Evolutionary conservation across 2,797 vertebrate species (phyloP), one percentile per base, ranked within the genome.

Genomic region (Austrolebias charrua): DNA sequence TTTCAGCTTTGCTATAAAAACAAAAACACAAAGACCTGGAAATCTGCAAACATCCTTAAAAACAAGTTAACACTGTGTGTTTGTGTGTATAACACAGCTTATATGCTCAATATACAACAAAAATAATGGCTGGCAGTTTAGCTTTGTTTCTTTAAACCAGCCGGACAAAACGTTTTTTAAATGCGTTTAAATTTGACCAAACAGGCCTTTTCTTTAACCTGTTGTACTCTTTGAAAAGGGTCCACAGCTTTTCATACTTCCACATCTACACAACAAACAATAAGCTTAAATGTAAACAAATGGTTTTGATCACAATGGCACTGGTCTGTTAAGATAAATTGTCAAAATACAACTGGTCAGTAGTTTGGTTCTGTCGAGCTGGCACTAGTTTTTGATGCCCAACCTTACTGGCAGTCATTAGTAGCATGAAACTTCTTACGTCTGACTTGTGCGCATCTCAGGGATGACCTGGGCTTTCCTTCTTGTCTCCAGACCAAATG

Each of bases 211-310:
- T 24, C 24, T 24, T 24, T 24, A 16, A 15, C 43, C 28, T 33
- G 10, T 38, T 33, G 31, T 38, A 9, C 16, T 20, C 18, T 20
- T 46, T 18, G 19, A 46, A 46, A 6, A 3, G 7, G 9, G 45
- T 4, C n/a, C 44, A n/a, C 6, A 20, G 46, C 44, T 18, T 46
- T 47, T 47, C 19, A 20, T 31, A 59, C 20, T 40, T 48, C 11
- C 66, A 53, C 55, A 55, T 78, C 74, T 74, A 77, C 55, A 69
- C 67, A 56, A 75, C 62, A 46, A 63, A 71, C 79, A 42, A 71
- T 53, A n/a, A 52, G 29, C 33, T 61, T 40, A 20, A 42, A 38
- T 38, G 40, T 48, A 54, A 71, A 63, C 45, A 60, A 60, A 48
- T 24, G 13, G 38, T 60, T 33, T 18, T 1, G 8, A 60, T 48